Evolutionary conservation across 2,113 vertebrate genomes (phyloP), one percentile per base, ranked within the genome.

Genomic region (Benitochromis conjunctus): DNA sequence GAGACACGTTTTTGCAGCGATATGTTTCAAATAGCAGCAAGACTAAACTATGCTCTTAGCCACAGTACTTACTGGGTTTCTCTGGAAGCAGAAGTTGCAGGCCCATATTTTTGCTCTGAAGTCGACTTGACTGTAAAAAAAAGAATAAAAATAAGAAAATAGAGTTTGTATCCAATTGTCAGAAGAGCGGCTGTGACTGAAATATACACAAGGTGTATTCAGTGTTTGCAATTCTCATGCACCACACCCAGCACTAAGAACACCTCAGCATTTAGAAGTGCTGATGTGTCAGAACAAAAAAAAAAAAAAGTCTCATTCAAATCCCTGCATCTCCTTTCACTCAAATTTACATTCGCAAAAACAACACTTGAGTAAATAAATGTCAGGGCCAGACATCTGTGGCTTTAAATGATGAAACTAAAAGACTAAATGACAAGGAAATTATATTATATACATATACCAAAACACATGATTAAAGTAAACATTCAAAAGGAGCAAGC

Each of bases 51-150:
- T 21, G 0, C 8, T 7, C 4, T 24, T 2, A 13, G 19, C 12
- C 11, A 64, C 43, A 41, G 11, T 46, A 94, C 97, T 93, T 88
- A 99, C 99, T 87, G 98, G 98, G 89, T 99, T 99, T 92, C 99
- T 97, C 92, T 99, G 99, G 92, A 98, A 99, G 94, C 99, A 99
- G 95, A 99, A 99, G 95, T 99, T 99, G 92, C 99, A 99, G 12
- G 98, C 97, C 99, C 99, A 99, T 91, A 99, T 97, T 94, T 98
- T 99, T 91, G 98, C 98, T 94, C 97, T 97, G 95, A 97, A 99
- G 96, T 99, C 98, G 81, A 99, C 97, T 84, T 99, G 98, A 93
- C 98, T 99, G 93, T 77, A 93, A 95, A 89, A 91, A 74, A 79
- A 88, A 24, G 57, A 69, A 87, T 54, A 83, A 8, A 48, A 38